phyloP scores from a whole-genome alignment of 2,888 invertebrate species.

The Sinohyriopsis cumingii region DNA sequence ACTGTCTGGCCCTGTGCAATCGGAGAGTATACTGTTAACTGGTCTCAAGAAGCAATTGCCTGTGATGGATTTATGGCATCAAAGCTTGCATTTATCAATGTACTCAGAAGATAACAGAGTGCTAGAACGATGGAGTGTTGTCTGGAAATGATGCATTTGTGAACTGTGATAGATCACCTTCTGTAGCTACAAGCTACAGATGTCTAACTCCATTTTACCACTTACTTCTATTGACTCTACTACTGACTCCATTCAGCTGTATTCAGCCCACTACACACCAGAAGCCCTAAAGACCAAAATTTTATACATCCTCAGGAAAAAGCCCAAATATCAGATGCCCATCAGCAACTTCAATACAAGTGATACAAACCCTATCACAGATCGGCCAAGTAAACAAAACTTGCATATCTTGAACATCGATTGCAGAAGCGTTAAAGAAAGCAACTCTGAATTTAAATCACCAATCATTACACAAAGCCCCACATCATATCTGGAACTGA shows the following conservation, averaged over 20 bases:
- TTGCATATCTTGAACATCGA: constrained; percentile 4
- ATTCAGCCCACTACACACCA: constrained; percentile 9
- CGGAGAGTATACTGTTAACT: constrained; percentile 1
- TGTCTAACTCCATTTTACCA: constrained; percentile 3
- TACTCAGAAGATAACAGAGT: background rate
- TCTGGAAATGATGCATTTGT: constrained; percentile 11
- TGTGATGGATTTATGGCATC: constrained; percentile 6
- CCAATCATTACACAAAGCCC: constrained; percentile 9
- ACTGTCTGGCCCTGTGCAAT: constrained; percentile 3
- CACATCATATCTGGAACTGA: constrained; percentile 14
- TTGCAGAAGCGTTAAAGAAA: constrained; percentile 5
- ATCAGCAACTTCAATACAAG: background rate
- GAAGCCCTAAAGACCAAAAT: constrained; percentile 1
- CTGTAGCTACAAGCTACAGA: constrained; percentile 5
- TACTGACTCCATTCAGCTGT: background rate
- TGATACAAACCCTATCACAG: too few species aligned
- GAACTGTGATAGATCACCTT: constrained; percentile 13
- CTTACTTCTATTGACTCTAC: background rate
- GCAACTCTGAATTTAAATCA: constrained; percentile 6
- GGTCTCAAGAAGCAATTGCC: background rate
- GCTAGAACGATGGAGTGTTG: background rate
- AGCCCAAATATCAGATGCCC: background rate
- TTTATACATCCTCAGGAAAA: too few species aligned
- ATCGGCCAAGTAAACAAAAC: constrained; percentile 5
- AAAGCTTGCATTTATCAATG: background rate